Conservation (phyloP, 2,888 invertebrate genomes). For the Tortrix viridana region DNA sequence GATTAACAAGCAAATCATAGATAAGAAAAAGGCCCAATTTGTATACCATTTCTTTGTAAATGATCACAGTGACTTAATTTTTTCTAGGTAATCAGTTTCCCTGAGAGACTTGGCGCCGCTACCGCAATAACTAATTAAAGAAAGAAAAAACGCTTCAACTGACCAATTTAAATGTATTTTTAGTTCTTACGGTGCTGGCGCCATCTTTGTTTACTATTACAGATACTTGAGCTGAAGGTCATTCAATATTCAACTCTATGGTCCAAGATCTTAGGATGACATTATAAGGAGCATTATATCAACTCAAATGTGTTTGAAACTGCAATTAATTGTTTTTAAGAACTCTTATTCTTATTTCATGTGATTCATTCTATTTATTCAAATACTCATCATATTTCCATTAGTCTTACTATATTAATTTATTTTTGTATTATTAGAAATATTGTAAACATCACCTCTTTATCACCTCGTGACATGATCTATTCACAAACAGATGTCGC, state of each 20-base stretch:
- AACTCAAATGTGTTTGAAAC: not conserved
- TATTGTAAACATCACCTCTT: slow-evolving; percentile 1
- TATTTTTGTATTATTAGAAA: slow-evolving; percentile 31
- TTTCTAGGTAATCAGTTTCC: slow-evolving; percentile 72
- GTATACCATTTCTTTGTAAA: slow-evolving; percentile 93
- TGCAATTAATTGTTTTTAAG: not conserved
- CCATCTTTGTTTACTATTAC: not conserved
- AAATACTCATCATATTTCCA: slow-evolving; percentile 59
- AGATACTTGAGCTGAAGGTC: not conserved
- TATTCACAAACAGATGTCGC: slow-evolving; percentile 18
- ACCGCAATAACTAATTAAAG: slow-evolving; percentile 1
- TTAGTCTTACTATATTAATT: slow-evolving; percentile 42
- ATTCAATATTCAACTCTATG: not conserved
- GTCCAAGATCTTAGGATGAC: too few species aligned
- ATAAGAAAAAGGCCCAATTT: slow-evolving; percentile 88
- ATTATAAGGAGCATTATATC: not conserved
- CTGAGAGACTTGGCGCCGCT: not conserved
- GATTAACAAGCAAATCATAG: slow-evolving; percentile 85
- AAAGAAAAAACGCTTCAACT: too few species aligned
- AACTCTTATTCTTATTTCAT: slow-evolving; percentile 13
- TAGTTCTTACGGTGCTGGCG: slow-evolving; percentile 4
- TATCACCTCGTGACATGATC: not conserved
- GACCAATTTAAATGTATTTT: not conserved
- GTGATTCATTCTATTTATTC: slow-evolving; percentile 43
- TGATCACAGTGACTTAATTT: slow-evolving; percentile 88